Evolutionary conservation across 2,888 invertebrate species (phyloP), one percentile per base, ranked within the genome.

Genomic region (Diadegma fenestrale): DNA sequence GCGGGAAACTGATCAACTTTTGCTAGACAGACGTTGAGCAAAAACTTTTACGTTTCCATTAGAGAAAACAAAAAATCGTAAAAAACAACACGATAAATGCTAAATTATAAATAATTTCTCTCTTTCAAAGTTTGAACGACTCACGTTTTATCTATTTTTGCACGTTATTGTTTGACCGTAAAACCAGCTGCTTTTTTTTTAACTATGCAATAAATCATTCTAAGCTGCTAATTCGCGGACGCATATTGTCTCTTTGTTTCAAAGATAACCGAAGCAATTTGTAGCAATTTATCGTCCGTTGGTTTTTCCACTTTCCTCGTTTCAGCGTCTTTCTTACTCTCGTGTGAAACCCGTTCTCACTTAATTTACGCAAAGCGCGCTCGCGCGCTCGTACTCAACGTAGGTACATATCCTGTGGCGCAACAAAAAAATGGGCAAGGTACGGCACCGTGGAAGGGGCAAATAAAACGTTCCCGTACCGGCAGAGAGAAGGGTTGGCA

Each of bases 331-430:
- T 69, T 41, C 51, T 68, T 75, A 19, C 54, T 68, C 58, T 37
- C 14, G 22, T 41, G 80, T 66, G 22, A 72, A 84, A 80, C 58
- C 63, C 79, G 76, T 82, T 66, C 45, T 76, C 76, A 48, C 51
- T 64, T 72, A 77, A 85, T 82, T 80, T 77, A 66, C 76, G 61
- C 71, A 85, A 76, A 76, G 63, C 78, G 72, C 78, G 68, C 76
- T 41, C 61, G 66, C 61, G 66, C 43, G 45, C 61, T 73, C 66
- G 72, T 73, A 78, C 58, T 48, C 48, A 54, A 72, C 43, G 81
- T 72, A 51, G 69, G 75, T 82, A 85, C 64, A 79, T 80, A 82
- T 85, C 80, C 82, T 68, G 79, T 80, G 73, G 80, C 71, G 64
- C 37, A 63, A 68, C 48, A 71, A 76, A 73, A 69, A 80, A 80